Base-by-base conservation (phyloP, 2,888 invertebrate genomes). In the Cremastobaeus sp. region DNA sequence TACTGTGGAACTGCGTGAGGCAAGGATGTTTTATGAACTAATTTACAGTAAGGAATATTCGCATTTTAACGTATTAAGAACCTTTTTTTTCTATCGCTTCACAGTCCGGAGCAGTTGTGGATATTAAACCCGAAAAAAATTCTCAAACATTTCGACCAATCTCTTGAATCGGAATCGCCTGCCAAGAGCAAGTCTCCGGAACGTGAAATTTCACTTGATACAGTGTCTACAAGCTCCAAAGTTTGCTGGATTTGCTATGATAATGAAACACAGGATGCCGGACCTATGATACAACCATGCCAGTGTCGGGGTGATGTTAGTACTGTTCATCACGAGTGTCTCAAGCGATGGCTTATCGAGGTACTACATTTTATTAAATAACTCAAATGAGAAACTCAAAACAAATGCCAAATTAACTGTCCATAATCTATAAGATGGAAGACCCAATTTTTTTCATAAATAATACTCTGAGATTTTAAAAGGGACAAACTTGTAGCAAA, bases 161-260 rank as follows among this genome's bases (percentile, higher is more conserved):
- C 81, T 3, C 86, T 83, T 55, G 86, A 87, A 74, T 83, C 84
- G 5, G 86, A 88, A 59, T 59, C 86, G 11, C 85, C 86, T 48
- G 86, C 87, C 25, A 85, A 83, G 57, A 78, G 70, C 1, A 76
- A 77, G 17, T 74, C 75, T 15, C 54, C 76, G 4, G 84, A 86
- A 11, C 57, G 80, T 4, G 79, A 81, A 55, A 69, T 80, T 1
- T 64, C 82, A 12, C 74, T 79, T n/a, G 86, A 86, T 60, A 78
- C 77, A 14, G 88, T 89, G 12, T 91, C 91, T 72, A 84, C 91
- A 59, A 89, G 89, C 69, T 91, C 90, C 79, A 90, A 91, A 81
- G 96, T 96, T 87, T 97, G 97, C 86, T 97, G 96, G 96, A 97
- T 97, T 81, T 97, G 97, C 88, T 97, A 97, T 86, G 96, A 96